Conservation (phyloP, 2,888 invertebrate genomes). For the Lasioglossum malachurum region DNA sequence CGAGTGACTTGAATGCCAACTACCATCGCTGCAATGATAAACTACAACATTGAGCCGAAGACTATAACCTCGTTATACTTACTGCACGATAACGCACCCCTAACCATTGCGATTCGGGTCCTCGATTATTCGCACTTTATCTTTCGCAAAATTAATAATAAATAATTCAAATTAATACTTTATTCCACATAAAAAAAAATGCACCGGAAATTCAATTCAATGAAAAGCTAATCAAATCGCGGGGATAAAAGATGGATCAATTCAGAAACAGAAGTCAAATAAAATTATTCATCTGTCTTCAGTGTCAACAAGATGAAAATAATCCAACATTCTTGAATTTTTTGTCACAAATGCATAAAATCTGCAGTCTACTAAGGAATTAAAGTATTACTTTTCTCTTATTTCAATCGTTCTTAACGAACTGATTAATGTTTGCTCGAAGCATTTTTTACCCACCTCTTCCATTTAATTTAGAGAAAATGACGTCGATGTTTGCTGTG, state of each 20-base stretch:
- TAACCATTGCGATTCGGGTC: not conserved
- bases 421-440: not conserved
- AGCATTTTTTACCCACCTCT: not conserved
- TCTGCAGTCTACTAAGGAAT: not conserved
- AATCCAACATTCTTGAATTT: too few relatives aligned
- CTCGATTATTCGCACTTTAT: not conserved
- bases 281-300: too few relatives aligned
- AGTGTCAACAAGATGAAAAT: too few relatives aligned
- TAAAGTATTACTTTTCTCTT: not conserved
- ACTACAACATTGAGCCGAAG: not conserved
- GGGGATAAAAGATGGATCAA: not conserved
- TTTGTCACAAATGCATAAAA: not conserved
- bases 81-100: not conserved
- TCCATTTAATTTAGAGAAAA: not conserved
- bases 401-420: not conserved
- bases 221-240: not conserved
- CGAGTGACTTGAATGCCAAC: conserved; percentile 6
- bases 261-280: too few relatives aligned
- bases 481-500: not conserved
- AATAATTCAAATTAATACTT: too few relatives aligned
- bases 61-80: not conserved
- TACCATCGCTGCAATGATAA: not conserved
- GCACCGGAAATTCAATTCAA: not conserved
- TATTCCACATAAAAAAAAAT: too few relatives aligned
- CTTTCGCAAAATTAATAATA: not conserved